These are phyloP conservation scores for Nineta flava DNA, from an alignment of 2,888 invertebrate species.

Conservation along the genomic window DNA sequence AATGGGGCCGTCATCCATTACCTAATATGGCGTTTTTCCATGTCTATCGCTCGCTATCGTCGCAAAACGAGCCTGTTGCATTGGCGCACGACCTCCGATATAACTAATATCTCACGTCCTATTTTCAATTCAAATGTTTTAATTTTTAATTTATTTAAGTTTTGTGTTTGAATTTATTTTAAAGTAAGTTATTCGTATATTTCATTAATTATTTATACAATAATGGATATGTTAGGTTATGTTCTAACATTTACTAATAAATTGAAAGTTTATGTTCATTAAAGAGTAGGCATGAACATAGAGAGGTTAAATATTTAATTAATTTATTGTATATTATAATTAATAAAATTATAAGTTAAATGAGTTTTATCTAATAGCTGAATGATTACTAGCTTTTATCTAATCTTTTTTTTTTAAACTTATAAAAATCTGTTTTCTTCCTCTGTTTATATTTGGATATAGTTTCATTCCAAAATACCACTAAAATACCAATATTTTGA, in stretches of 20 bases:
- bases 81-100: constrained; percentile 21
- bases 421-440: no score
- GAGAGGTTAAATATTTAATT: neutral
- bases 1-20: constrained; percentile 32
- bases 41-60: constrained; percentile 34
- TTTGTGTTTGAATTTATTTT: neutral
- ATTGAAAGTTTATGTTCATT: neutral
- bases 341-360: neutral
- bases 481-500: no score
- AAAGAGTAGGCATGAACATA: neutral
- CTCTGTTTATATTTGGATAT: no score
- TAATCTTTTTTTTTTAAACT: no score
- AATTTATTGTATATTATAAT: neutral
- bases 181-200: neutral
- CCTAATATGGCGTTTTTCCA: constrained; percentile 49
- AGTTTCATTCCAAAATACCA: no score
- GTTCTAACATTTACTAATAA: neutral
- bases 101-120: neutral
- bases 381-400: no score
- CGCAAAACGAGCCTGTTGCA: constrained; percentile 40
- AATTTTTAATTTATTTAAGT: constrained; percentile 2
- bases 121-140: constrained; percentile 5
- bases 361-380: neutral
- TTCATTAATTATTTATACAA: neutral
- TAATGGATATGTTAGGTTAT: neutral